Conservation (phyloP, 2,113 vertebrate species). For the Tiliqua scincoides region DNA sequence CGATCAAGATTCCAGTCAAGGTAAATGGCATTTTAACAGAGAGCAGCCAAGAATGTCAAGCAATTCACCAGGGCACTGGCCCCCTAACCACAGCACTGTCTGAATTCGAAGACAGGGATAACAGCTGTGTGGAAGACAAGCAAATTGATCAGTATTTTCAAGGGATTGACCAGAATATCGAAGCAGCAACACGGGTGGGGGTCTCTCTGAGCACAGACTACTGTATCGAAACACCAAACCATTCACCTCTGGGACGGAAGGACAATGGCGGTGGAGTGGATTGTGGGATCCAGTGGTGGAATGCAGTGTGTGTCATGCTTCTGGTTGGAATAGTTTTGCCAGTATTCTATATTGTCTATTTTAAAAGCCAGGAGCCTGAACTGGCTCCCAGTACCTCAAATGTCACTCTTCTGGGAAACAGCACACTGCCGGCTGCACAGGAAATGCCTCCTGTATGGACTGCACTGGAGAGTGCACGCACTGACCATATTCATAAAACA, state of each 20-base stretch:
- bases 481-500: conserved; percentile 8
- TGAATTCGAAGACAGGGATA: accelerated
- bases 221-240: conserved; percentile 12
- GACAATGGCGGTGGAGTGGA: conserved; percentile 75
- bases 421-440: conserved; percentile 31
- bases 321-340: conserved; percentile 90
- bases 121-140: neutral
- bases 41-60: conserved; percentile 45
- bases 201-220: conserved; percentile 55
- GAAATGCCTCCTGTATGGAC: neutral
- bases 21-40: conserved; percentile 87
- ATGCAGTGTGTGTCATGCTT: conserved; percentile 91
- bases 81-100: conserved; percentile 14
- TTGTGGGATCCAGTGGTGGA: conserved; percentile 96
- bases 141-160: conserved; percentile 82
- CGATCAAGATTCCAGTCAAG: conserved; percentile 91
- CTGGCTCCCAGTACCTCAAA: conserved; percentile 54
- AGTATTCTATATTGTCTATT: conserved; percentile 92
- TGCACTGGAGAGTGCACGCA: neutral
- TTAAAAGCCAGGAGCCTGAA: conserved; percentile 81
- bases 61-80: conserved; percentile 22
- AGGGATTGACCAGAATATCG: conserved; percentile 85
- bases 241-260: conserved; percentile 1
- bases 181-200: conserved; percentile 76
- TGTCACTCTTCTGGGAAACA: conserved; percentile 44